Percentiles rank a stretch among this genome's conserved stretches.
Evolutionary conservation across 2,797 vertebrate species (phyloP).

Genomic region (Periparus ater): DNA sequence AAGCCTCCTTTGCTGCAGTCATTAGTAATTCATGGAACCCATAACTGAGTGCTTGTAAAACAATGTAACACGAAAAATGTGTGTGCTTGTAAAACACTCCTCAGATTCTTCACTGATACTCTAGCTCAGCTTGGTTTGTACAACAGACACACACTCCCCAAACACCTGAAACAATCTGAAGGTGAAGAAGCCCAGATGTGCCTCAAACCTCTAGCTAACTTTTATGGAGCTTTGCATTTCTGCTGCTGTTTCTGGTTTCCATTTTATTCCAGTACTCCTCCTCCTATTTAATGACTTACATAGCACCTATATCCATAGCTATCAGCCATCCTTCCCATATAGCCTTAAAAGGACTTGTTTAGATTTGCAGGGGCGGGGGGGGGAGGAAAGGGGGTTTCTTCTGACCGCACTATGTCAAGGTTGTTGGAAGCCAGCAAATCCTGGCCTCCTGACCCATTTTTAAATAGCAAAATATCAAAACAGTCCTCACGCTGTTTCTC

Average conservation of each 20-base stretch:
- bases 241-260: background rate
- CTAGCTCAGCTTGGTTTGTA: background rate
- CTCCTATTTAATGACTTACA: conserved; percentile 26
- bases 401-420: conserved; percentile 3
- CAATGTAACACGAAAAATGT: background rate
- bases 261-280: background rate
- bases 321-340: conserved; percentile 2
- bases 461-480: conserved; percentile 22
- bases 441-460: background rate
- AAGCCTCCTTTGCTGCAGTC: background rate
- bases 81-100: background rate
- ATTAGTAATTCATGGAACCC: background rate
- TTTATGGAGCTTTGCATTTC: background rate
- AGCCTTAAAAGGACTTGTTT: conserved; percentile 71
- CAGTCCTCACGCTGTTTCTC: background rate
- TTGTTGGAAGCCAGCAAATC: conserved; percentile 34
- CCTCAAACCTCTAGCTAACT: background rate
- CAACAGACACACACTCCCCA: background rate
- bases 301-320: conserved; percentile 47
- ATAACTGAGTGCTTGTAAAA: background rate
- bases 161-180: background rate
- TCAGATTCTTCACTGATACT: background rate
- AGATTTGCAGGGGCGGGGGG: background rate
- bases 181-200: background rate
- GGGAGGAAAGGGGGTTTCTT: conserved; percentile 18